Percentiles rank a stretch among this genome's conserved stretches.
These are phyloP conservation scores for Melanotaenia maccullochi DNA, from an alignment of 2,797 vertebrate genomes.

Conservation along the genomic window DNA sequence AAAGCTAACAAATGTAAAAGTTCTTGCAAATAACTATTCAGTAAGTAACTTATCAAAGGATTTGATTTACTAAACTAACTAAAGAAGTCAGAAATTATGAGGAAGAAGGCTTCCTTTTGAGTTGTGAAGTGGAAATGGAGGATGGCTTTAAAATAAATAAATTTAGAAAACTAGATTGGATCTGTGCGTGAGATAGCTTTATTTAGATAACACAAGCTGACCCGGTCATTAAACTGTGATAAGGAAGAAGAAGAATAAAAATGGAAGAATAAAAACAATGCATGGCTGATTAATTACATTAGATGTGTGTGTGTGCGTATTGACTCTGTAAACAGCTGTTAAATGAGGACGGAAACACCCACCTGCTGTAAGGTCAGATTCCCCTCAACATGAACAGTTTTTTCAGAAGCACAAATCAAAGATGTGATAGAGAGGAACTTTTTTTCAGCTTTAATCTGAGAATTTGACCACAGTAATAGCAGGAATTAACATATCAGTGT, in stretches of 20 bases:
- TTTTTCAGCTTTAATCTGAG: slow-evolving; percentile 18
- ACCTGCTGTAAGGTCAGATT: neutral
- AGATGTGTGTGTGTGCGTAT: neutral
- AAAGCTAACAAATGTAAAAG: too few relatives aligned
- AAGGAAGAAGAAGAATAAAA: neutral
- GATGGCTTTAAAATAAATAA: neutral
- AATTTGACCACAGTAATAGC: slow-evolving; percentile 32
- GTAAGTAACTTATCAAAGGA: too few relatives aligned
- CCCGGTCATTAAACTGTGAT: slow-evolving; percentile 27
- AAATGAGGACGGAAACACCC: neutral
- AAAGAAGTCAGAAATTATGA: neutral
- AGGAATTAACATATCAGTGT: slow-evolving; percentile 49
- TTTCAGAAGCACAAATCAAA: slow-evolving; percentile 1
- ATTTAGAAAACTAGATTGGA: neutral
- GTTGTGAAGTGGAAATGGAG: neutral
- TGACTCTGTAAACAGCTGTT: slow-evolving; percentile 4
- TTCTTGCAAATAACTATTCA: too few relatives aligned
- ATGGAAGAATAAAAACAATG: neutral
- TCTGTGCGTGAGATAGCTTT: neutral
- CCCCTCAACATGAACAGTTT: neutral
- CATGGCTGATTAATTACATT: neutral
- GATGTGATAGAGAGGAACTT: neutral
- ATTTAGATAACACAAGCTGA: neutral
- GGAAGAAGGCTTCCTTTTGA: neutral
- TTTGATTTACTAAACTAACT: too few relatives aligned